Percentiles rank a stretch among this genome's conserved stretches.
These are phyloP conservation scores for Drosophila demipolita DNA, from an alignment of 2,888 invertebrate species.

Conservation along the genomic window DNA sequence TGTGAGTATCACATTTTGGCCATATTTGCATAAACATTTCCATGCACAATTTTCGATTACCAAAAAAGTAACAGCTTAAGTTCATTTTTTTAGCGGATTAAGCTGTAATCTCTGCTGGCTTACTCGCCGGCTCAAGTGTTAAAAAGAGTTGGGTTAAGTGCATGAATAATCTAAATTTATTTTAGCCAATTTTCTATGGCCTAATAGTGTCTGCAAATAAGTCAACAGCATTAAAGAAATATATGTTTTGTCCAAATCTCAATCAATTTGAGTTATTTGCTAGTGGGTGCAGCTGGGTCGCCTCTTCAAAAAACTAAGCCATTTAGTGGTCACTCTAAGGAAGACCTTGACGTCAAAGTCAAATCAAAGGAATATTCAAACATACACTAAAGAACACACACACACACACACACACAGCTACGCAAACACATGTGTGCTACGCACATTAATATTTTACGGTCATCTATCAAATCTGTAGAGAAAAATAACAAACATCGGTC, in stretches of 20 bases:
- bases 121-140: not conserved
- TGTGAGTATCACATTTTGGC: constrained; percentile 4
- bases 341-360: constrained; percentile 62
- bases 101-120: not conserved
- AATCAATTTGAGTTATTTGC: not conserved
- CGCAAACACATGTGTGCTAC: constrained; percentile 8
- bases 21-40: constrained; percentile 4
- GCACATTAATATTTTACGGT: constrained; percentile 69
- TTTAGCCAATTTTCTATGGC: not conserved
- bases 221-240: constrained; percentile 7
- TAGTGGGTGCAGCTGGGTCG: not conserved
- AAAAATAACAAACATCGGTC: constrained; percentile 49
- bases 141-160: not conserved
- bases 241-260: not conserved
- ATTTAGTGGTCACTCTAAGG: constrained; percentile 17
- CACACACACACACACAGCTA: constrained; percentile 12
- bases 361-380: constrained; percentile 36
- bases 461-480: constrained; percentile 70
- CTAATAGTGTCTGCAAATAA: not conserved
- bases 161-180: not conserved
- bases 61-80: not conserved
- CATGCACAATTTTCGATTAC: not conserved
- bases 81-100: not conserved
- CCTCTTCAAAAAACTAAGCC: constrained; percentile 6
- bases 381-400: constrained; percentile 5